Percentiles rank a stretch among this genome's conserved stretches.
Conservation (phyloP, 1,140 invertebrate species). For the Atta cephalotes region DNA sequence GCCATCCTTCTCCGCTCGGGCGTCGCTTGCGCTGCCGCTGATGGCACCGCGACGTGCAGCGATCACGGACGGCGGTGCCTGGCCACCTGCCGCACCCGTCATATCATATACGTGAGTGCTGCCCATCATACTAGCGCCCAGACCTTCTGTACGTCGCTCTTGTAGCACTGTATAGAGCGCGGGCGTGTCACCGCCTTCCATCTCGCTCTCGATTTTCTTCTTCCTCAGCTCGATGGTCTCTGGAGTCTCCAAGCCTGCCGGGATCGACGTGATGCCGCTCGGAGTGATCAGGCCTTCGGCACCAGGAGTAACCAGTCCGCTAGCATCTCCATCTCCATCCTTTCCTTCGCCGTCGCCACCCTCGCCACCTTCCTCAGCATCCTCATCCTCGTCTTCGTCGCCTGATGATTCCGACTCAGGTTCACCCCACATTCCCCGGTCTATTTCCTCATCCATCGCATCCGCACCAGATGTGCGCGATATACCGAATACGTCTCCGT, state of each 20-base stretch:
- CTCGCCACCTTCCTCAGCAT: constrained; percentile 91
- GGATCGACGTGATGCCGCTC: constrained; percentile 97
- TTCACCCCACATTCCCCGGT: constrained; percentile 98
- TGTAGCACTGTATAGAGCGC: constrained; percentile 97
- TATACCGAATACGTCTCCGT: constrained; percentile 99
- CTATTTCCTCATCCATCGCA: constrained; percentile 94
- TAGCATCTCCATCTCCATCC: constrained; percentile 90
- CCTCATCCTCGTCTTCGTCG: constrained; percentile 94
- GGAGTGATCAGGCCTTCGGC: constrained; percentile 97
- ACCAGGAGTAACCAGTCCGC: constrained; percentile 91
- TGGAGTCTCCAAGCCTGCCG: constrained; percentile 98
- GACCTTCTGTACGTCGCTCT: constrained; percentile 96
- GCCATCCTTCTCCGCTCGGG: constrained; percentile 87
- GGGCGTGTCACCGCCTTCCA: constrained; percentile 97
- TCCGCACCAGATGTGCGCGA: constrained; percentile 87
- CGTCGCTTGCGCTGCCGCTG: constrained; percentile 80
- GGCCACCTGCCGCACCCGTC: constrained; percentile 88
- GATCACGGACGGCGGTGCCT: constrained; percentile 86
- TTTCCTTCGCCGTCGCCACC: constrained; percentile 90
- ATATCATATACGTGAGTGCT: constrained; percentile 99
- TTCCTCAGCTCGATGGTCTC: constrained; percentile 99
- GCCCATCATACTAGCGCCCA: constrained; percentile 99
- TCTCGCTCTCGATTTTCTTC: constrained; percentile 98
- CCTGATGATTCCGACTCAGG: constrained; percentile 97
- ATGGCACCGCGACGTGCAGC: constrained; percentile 81